Evolutionary conservation across 2,888 invertebrate species (phyloP).

Genomic region (Platycheirus rosarum): DNA sequence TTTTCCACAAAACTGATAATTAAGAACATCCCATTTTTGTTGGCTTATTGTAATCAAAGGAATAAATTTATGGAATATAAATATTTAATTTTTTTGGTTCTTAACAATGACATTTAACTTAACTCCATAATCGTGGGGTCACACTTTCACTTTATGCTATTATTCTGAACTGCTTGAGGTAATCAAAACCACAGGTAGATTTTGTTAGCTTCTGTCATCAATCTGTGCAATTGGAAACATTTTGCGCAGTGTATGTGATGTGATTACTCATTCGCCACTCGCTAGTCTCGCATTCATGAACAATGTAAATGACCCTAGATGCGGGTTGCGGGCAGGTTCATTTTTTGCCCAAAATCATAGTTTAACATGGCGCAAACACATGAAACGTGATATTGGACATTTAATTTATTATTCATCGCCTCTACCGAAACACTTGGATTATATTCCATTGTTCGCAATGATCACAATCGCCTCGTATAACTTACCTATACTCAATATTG

Average conservation of each 20-base stretch:
- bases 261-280: background rate
- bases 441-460: conserved; percentile 50
- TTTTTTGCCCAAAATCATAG: conserved; percentile 1
- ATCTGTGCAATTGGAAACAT: conserved; percentile 2
- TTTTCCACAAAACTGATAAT: too few relatives aligned
- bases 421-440: conserved; percentile 40
- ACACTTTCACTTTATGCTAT: background rate
- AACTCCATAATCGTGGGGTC: too few relatives aligned
- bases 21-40: too few relatives aligned
- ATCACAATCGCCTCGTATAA: conserved; percentile 1
- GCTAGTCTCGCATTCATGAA: background rate
- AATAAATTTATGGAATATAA: too few relatives aligned
- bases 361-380: conserved; percentile 27
- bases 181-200: conserved; percentile 17
- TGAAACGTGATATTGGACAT: conserved; percentile 12
- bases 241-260: background rate
- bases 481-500: conserved; percentile 19
- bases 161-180: background rate
- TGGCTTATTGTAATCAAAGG: too few relatives aligned
- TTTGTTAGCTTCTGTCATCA: background rate
- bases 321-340: background rate
- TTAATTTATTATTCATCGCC: conserved; percentile 33
- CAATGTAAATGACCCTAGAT: background rate
- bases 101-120: too few relatives aligned
- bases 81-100: too few relatives aligned